phyloP scores from a whole-genome alignment of 2,888 invertebrate genomes.

The Congeria kusceri region DNA sequence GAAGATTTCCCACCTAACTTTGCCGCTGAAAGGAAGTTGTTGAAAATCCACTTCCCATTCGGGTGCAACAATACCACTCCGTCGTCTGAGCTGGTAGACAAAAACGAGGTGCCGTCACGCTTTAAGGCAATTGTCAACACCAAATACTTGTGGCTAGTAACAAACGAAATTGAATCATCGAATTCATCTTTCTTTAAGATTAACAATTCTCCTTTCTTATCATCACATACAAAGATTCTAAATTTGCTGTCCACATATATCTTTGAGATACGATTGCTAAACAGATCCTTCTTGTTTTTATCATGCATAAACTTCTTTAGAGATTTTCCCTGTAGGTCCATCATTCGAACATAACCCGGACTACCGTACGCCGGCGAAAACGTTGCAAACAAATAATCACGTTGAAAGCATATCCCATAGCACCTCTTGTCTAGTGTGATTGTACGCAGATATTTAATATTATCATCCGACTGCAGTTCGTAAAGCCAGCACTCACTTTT shows the following conservation, averaged over 20 bases:
- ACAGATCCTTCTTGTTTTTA: conserved; percentile 5
- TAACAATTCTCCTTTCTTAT: not conserved
- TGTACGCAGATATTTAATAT: no score
- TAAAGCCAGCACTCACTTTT: no score
- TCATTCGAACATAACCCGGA: not conserved
- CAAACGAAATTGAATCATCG: not conserved
- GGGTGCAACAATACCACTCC: conserved; percentile 12
- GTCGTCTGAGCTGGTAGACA: conserved; percentile 8
- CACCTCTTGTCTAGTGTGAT: not conserved
- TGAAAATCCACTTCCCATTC: conserved; percentile 2
- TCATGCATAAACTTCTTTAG: not conserved
- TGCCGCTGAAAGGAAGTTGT: conserved; percentile 6
- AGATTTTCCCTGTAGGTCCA: not conserved
- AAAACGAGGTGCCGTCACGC: conserved; percentile 2
- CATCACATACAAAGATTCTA: conserved; percentile 13
- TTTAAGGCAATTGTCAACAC: not conserved
- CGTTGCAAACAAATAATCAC: not conserved
- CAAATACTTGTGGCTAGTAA: conserved; percentile 1
- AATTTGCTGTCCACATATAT: conserved; percentile 5
- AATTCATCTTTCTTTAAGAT: not conserved
- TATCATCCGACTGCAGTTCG: no score
- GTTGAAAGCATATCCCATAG: conserved; percentile 7
- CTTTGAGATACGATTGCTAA: not conserved
- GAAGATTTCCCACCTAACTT: not conserved
- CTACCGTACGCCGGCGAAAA: not conserved